These are phyloP conservation scores for Phoxinus phoxinus DNA, from an alignment of 2,113 vertebrate genomes.

Conservation along the genomic window DNA sequence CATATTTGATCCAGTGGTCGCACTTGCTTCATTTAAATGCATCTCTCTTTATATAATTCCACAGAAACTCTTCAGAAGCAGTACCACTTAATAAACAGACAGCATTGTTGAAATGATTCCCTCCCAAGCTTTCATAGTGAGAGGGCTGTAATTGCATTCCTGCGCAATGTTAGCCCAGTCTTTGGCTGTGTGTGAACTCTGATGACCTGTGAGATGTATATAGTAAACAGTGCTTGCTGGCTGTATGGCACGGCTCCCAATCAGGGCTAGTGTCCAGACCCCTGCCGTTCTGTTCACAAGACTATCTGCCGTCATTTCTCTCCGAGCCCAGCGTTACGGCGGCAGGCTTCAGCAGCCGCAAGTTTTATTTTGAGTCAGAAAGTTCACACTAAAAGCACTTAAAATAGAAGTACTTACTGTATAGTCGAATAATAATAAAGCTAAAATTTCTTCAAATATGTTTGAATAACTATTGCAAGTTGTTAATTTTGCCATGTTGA, in stretches of 20 bases:
- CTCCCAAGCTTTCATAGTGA: neutral
- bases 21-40: neutral
- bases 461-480: neutral
- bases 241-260: constrained; percentile 19
- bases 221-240: constrained; percentile 41
- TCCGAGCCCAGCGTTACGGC: neutral
- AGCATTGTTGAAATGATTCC: constrained; percentile 12
- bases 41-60: neutral
- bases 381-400: neutral
- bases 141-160: constrained; percentile 36
- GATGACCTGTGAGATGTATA: constrained; percentile 42
- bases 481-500: neutral
- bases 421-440: neutral
- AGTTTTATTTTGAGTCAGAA: neutral
- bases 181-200: constrained; percentile 28
- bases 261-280: constrained; percentile 29
- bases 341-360: neutral
- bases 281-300: constrained; percentile 7
- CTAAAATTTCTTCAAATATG: neutral
- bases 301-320: constrained; percentile 18
- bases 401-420: neutral
- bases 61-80: neutral
- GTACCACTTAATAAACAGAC: neutral
- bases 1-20: neutral
- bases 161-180: constrained; percentile 13